Evolutionary conservation across 2,888 invertebrate species (phyloP), one percentile per base, ranked within the genome.

Genomic region (Noctua janthe): DNA sequence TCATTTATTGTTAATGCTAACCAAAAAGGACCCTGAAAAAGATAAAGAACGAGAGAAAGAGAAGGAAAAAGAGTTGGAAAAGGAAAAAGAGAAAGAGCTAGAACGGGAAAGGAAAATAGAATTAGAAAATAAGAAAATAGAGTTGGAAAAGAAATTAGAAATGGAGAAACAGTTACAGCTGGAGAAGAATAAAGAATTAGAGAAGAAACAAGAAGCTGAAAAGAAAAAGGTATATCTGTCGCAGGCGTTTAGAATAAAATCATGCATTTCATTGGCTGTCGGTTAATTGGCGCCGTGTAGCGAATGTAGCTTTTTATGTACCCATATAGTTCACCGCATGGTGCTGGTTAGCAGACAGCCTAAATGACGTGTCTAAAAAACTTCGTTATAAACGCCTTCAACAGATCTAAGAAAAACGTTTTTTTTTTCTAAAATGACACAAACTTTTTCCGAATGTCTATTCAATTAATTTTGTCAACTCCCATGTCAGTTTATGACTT

Each of bases 181-280:
- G n/a, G 69, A 77, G 29, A 81, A 81, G 77, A 74, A 71, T 49
- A 85, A 49, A 47, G 79, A 85, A 15, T 66, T 75, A 7, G 76
- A 67, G 47, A 84, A 74, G 59, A 78, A 81, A 69, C 75, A 71
- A 62, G 87, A 80, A 71, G 35, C 69, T 74, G 78, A 78, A 35
- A 78, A 62, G 54, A 81, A 23, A 56, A 71, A 87, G 73, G 43
- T 94, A 86, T 76, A 85, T 81, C 20, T 81, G 59, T 82, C 13
- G 81, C 72, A 70, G 71, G 85, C 80, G 82, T 70, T 85, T 85
- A 73, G 29, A 78, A 84, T 72, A 73, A 72, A 20, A 62, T 70
- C 23, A 47, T 6, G n/a, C 3, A n/a, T 43, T 73, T 29, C 35
- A 64, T 35, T 10, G 8, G 35, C 64, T 64, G 20, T 62, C 29